Evolutionary conservation across 2,888 invertebrate genomes (phyloP), one percentile per base, ranked within the genome.

Genomic region (Pollenia griseotomentosa): DNA sequence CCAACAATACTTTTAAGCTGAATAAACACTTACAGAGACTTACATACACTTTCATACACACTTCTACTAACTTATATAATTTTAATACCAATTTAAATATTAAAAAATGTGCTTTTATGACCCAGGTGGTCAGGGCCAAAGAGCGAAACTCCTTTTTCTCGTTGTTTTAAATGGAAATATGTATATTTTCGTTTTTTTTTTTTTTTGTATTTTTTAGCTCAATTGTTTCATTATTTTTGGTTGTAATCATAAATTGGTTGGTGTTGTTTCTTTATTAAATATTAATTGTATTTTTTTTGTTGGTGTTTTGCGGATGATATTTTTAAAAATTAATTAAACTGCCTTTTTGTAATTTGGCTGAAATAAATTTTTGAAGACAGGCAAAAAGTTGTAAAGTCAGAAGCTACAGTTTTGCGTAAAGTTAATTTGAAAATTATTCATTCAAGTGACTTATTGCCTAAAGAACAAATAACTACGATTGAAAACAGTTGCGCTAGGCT

Each of bases 31-130:
- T 6, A 33, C 4, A 6, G 6, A 33, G 33, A 33, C 33, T 6
- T 6, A 33, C 4, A 33, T 1, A 33, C 33, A 33, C 33, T 33
- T 4, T 3, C 57, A 23, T 19, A 59, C 11, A 10, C 42, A 63
- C n/a, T 16, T 19, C 4, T 57, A 12, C 57, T 12, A 23, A n/a
- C 7, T 53, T 33, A 6, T 33, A 33, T 0, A 33, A 33, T 33
- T 33, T 33, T 33, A 33, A 33, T 33, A 33, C 5, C 4, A 33
- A 33, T 33, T 6, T 23, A 33, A 33, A 33, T 6, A 33, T 33
- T 65, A 19, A 65, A 53, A 65, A 65, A 77, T 77, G 53, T 55
- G 65, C 16, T 77, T 66, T 77, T 65, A 19, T 65, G 51, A 19
- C 55, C 55, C 66, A 66, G 46, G 66, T 77, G 65, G 55, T 65